Evolutionary conservation across 2,113 vertebrate genomes (phyloP).

Genomic region (Syngnathoides biaculeatus): DNA sequence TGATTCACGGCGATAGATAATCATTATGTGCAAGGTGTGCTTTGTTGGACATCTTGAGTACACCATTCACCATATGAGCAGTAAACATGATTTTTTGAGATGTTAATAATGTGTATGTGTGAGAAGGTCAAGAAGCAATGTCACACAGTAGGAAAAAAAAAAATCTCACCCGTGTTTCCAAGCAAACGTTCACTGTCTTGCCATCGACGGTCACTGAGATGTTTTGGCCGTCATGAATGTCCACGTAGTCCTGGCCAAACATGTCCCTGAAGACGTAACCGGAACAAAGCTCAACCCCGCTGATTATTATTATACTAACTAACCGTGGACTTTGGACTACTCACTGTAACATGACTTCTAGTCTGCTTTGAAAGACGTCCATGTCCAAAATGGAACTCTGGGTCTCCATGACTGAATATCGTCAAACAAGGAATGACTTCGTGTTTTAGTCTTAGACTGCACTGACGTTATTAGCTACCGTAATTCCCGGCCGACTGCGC

Average conservation of each 20-base stretch:
- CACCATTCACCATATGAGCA: no score
- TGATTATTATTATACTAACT: neutral
- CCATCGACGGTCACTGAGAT: conserved; percentile 83
- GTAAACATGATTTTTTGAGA: no score
- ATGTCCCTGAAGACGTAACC: conserved; percentile 77
- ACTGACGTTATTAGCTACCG: no score
- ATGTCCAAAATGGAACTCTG: conserved; percentile 79
- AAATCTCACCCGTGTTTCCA: conserved; percentile 85
- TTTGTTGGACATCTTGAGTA: no score
- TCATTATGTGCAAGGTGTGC: no score
- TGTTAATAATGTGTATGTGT: neutral
- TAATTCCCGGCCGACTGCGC: no score
- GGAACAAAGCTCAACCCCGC: neutral
- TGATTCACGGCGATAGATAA: no score
- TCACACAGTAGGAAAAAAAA: neutral
- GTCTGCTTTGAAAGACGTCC: conserved; percentile 76
- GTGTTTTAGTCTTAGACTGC: neutral
- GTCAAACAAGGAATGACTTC: neutral
- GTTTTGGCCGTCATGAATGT: conserved; percentile 74
- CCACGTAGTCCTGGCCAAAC: conserved; percentile 92
- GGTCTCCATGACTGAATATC: conserved; percentile 69
- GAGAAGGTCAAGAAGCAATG: neutral
- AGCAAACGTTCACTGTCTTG: conserved; percentile 77
- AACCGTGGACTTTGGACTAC: conserved; percentile 30
- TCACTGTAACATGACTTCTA: conserved; percentile 93